A percentile compares a stretch with the other conserved stretches of the same genome.
Conservation (phyloP, 2,113 vertebrate species). For the Petrocephalus zakoni region DNA sequence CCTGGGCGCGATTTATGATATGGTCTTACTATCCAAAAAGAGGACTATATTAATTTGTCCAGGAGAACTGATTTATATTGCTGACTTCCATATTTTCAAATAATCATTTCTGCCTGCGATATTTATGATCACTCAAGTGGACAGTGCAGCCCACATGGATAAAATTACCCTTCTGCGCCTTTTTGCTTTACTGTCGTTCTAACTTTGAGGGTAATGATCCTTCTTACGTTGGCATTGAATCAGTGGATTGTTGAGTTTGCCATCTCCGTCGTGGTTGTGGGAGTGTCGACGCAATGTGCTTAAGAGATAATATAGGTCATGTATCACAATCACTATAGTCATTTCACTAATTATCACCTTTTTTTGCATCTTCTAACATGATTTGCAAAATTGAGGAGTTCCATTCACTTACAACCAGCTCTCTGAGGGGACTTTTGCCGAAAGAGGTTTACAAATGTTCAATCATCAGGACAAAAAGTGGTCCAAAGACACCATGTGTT, state of each 20-base stretch:
- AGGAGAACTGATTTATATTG: conserved; percentile 38
- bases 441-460: conserved; percentile 24
- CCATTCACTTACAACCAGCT: conserved; percentile 10
- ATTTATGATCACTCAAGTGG: conserved; percentile 46
- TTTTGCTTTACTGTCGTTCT: not conserved
- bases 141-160: not conserved
- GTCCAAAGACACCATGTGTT: conserved; percentile 34
- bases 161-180: not conserved
- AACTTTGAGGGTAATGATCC: not conserved
- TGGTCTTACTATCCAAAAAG: conserved; percentile 40
- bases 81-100: conserved; percentile 46
- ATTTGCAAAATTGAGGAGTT: conserved; percentile 26
- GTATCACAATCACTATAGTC: not conserved
- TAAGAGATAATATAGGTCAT: conserved; percentile 9
- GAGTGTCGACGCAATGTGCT: not conserved
- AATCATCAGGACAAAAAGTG: conserved; percentile 6
- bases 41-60: conserved; percentile 55
- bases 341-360: not conserved
- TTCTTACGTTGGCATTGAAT: not conserved
- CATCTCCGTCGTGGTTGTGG: not conserved
- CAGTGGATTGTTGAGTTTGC: not conserved
- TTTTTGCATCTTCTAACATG: not conserved
- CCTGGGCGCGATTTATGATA: conserved; percentile 46
- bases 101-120: conserved; percentile 56
- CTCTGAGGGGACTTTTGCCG: conserved; percentile 23